Percentiles rank a stretch among this genome's conserved stretches.
phyloP scores from a whole-genome alignment of 2,113 vertebrate species.

The Corvus hawaiiensis region DNA sequence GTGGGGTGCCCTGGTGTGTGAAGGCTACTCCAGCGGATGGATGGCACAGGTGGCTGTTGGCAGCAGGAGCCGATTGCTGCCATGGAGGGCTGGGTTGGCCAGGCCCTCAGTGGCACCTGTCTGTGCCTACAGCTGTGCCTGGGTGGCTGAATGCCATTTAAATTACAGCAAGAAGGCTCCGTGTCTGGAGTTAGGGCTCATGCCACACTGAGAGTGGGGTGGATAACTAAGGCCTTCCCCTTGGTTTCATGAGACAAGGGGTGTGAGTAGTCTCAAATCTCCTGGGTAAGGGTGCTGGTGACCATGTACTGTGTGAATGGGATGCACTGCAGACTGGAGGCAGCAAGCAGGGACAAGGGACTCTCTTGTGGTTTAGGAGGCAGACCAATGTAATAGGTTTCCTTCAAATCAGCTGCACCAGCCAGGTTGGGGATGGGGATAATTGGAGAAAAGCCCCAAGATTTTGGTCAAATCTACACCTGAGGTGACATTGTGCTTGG shows the following conservation, averaged over 20 bases:
- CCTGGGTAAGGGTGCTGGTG: not conserved
- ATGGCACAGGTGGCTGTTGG: not conserved
- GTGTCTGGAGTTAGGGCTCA: not conserved
- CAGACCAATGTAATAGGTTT: not conserved
- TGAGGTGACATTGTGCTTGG: not conserved
- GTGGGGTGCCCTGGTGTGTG: not conserved
- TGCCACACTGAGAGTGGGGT: not conserved
- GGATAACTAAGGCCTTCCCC: not conserved
- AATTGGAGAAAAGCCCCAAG: not conserved
- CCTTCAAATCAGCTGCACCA: not conserved
- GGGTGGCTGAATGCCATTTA: not conserved
- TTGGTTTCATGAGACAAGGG: not conserved
- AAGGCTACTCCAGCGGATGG: not conserved
- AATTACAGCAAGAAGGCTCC: not conserved
- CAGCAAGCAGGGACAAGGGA: not conserved
- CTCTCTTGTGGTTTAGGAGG: not conserved
- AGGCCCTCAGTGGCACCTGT: not conserved
- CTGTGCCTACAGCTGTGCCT: not conserved
- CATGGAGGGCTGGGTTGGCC: not conserved
- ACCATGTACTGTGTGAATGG: fast-evolving
- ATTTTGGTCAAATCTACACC: not conserved
- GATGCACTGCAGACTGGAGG: not conserved
- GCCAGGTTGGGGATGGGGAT: not conserved
- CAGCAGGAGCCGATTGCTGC: not conserved
- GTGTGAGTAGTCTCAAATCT: not conserved